These are phyloP conservation scores for Saguinus midas DNA, from an alignment of 2,113 vertebrate genomes.

Conservation along the genomic window DNA sequence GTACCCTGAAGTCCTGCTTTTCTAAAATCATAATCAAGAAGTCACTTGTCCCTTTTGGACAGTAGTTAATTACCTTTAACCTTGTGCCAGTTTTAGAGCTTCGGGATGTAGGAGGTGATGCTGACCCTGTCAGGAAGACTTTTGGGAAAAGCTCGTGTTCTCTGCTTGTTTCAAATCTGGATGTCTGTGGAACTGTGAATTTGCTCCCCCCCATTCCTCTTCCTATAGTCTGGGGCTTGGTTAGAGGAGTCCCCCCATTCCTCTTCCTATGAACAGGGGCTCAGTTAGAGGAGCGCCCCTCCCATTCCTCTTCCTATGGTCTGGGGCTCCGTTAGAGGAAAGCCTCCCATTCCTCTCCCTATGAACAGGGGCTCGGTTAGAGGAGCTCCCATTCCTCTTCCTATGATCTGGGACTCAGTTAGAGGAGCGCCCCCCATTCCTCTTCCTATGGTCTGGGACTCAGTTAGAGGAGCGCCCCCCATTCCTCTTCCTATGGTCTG, in stretches of 20 bases:
- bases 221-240: neutral
- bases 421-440: too few relatives aligned
- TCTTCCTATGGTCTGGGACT: too few relatives aligned
- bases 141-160: neutral
- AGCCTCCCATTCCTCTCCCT: too few relatives aligned
- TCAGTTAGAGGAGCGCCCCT: too few relatives aligned
- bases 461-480: too few relatives aligned
- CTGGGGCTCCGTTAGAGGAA: neutral
- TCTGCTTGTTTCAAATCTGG: neutral
- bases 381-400: too few relatives aligned
- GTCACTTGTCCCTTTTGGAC: neutral
- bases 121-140: neutral
- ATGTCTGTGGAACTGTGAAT: neutral
- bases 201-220: neutral
- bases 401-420: too few relatives aligned
- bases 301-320: too few relatives aligned
- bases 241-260: neutral
- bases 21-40: neutral
- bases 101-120: neutral
- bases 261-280: too few relatives aligned
- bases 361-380: too few relatives aligned
- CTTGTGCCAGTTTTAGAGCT: neutral
- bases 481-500: too few relatives aligned
- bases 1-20: neutral
- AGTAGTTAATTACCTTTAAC: neutral